Evolutionary conservation across 2,113 vertebrate species (phyloP).

Genomic region (Rana temporaria): DNA sequence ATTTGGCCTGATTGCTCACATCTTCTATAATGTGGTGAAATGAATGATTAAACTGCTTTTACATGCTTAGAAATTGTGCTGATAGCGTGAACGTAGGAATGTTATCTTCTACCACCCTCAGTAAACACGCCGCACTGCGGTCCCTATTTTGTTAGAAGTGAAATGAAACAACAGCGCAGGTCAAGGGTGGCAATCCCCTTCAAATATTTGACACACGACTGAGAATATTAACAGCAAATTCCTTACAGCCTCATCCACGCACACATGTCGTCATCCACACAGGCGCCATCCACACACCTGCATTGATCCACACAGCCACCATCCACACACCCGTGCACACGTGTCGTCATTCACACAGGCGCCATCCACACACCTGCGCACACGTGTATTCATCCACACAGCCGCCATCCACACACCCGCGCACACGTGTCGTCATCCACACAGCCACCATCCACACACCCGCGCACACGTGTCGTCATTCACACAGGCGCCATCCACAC

Average conservation of each 20-base stretch:
- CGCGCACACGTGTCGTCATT: no score
- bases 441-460: no score
- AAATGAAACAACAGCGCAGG: neutral
- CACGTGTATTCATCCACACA: no score
- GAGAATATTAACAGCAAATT: neutral
- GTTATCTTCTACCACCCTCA: conserved; percentile 50
- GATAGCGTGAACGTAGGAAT: conserved; percentile 40
- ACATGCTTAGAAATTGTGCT: conserved; percentile 22
- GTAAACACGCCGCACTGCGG: conserved; percentile 18
- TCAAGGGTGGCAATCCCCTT: conserved; percentile 6
- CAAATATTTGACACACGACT: conserved; percentile 27
- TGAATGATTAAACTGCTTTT: conserved; percentile 46
- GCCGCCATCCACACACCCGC: no score
- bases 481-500: no score
- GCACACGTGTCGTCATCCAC: no score
- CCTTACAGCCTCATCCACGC: neutral
- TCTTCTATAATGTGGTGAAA: conserved; percentile 48
- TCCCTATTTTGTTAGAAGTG: neutral
- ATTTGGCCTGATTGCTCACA: conserved; percentile 31
- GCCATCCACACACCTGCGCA: no score
- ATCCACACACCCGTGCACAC: no score
- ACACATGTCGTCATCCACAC: no score
- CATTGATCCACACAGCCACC: no score
- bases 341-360: no score
- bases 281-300: no score